Evolutionary conservation across 2,888 invertebrate species (phyloP).

Genomic region (Brenthis hecate): DNA sequence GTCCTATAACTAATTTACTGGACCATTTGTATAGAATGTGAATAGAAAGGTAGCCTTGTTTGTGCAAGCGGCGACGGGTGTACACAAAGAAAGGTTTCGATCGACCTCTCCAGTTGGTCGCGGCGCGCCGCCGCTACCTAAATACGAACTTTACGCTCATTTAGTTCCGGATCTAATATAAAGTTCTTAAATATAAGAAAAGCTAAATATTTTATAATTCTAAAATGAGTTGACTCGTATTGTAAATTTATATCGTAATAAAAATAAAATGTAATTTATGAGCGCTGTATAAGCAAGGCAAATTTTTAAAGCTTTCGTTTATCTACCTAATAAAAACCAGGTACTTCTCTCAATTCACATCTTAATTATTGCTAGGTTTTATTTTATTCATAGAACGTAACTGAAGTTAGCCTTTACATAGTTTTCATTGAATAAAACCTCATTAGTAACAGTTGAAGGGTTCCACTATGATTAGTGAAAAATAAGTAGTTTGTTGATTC

Average conservation of each 20-base stretch:
- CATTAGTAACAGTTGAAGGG: no score
- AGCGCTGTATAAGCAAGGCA: not conserved
- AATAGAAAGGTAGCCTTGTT: slow-evolving; percentile 50
- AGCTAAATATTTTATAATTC: no score
- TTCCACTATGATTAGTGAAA: not conserved
- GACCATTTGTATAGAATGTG: slow-evolving; percentile 42
- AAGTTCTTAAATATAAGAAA: not conserved
- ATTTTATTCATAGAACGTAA: no score
- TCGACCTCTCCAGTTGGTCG: slow-evolving; percentile 27
- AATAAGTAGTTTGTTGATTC: not conserved
- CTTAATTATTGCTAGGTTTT: no score
- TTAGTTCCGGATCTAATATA: slow-evolving; percentile 18
- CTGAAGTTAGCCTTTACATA: no score
- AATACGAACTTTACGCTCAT: slow-evolving; percentile 10
- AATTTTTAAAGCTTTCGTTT: no score
- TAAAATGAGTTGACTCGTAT: no score
- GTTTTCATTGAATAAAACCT: no score
- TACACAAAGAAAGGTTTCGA: slow-evolving; percentile 47
- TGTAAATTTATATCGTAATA: no score
- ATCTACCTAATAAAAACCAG: no score
- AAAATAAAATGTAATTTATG: not conserved
- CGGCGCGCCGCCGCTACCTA: slow-evolving; percentile 18
- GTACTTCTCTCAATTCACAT: no score
- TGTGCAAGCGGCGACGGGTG: slow-evolving; percentile 39
- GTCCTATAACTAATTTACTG: slow-evolving; percentile 40